Evolutionary conservation across 1,140 invertebrate genomes (phyloP).

Genomic region (Hycleus cichorii): DNA sequence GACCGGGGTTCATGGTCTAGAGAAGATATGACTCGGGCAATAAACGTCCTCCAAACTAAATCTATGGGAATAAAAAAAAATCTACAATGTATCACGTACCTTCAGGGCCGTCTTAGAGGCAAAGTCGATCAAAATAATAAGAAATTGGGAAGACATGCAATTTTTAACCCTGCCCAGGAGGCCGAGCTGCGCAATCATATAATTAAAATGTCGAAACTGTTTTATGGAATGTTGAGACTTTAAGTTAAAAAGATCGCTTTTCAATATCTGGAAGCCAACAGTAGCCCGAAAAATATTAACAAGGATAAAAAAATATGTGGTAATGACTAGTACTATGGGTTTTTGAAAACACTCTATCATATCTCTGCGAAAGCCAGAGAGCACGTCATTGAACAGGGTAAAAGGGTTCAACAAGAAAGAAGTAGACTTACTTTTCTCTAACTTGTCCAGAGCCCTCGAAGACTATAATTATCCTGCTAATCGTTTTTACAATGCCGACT

Average conservation of each 20-base stretch:
- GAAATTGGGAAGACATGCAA: conserved; percentile 8
- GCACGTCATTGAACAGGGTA: conserved; percentile 27
- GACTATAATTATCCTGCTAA: conserved; percentile 19
- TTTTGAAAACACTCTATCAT: conserved; percentile 5
- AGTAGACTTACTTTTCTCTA: conserved; percentile 28
- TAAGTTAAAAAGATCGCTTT: no score
- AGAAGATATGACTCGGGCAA: no score
- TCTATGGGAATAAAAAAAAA: not conserved
- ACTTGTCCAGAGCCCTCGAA: conserved; percentile 16
- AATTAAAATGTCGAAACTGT: conserved; percentile 8
- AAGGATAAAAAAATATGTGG: conserved; percentile 1
- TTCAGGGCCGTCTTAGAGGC: conserved; percentile 7
- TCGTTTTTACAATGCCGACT: conserved; percentile 41
- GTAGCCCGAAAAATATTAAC: conserved; percentile 1
- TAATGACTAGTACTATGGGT: conserved; percentile 8
- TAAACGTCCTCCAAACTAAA: no score
- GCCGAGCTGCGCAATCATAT: conserved; percentile 7
- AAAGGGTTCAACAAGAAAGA: conserved; percentile 32
- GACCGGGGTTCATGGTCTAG: not conserved
- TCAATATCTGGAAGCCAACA: conserved; percentile 4
- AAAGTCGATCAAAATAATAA: conserved; percentile 4
- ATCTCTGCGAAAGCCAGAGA: conserved; percentile 23
- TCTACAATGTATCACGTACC: not conserved
- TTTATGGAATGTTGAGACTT: not conserved
- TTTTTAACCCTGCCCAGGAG: conserved; percentile 12